phyloP scores from a whole-genome alignment of 2,113 vertebrate genomes.

The Engystomops pustulosus region DNA sequence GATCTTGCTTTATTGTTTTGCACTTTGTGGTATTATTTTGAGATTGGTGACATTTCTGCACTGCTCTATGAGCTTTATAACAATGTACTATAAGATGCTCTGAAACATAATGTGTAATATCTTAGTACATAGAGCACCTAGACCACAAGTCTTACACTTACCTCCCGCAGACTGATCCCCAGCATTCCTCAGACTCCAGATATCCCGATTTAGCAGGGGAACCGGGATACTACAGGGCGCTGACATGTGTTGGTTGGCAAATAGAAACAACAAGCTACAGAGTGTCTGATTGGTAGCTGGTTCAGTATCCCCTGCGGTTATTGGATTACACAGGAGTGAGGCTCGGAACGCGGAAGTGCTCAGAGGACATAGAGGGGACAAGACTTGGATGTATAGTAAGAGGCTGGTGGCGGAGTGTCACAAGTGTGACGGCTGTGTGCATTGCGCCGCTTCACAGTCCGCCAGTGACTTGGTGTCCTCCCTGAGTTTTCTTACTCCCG shows the following conservation, averaged over 20 bases:
- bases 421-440: too few relatives aligned
- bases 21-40: too few relatives aligned
- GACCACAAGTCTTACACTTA: conserved; percentile 68
- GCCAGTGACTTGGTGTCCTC: too few relatives aligned
- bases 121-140: too few relatives aligned
- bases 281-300: conserved; percentile 74
- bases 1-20: too few relatives aligned
- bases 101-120: too few relatives aligned
- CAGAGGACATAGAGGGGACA: conserved; percentile 39
- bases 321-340: conserved; percentile 68
- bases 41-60: too few relatives aligned
- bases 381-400: not conserved
- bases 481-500: not conserved
- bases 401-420: not conserved
- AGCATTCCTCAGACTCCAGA: conserved; percentile 70
- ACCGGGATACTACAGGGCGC: not conserved
- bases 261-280: conserved; percentile 59
- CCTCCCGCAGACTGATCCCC: conserved; percentile 81
- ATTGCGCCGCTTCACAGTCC: too few relatives aligned
- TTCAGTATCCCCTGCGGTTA: conserved; percentile 61
- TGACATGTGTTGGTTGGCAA: conserved; percentile 49
- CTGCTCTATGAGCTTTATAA: too few relatives aligned
- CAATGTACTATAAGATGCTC: too few relatives aligned
- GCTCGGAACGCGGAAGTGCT: conserved; percentile 46
- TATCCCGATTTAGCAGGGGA: not conserved